Conservation (phyloP, 2,113 vertebrate species). For the Lichenostomus cassidix region DNA sequence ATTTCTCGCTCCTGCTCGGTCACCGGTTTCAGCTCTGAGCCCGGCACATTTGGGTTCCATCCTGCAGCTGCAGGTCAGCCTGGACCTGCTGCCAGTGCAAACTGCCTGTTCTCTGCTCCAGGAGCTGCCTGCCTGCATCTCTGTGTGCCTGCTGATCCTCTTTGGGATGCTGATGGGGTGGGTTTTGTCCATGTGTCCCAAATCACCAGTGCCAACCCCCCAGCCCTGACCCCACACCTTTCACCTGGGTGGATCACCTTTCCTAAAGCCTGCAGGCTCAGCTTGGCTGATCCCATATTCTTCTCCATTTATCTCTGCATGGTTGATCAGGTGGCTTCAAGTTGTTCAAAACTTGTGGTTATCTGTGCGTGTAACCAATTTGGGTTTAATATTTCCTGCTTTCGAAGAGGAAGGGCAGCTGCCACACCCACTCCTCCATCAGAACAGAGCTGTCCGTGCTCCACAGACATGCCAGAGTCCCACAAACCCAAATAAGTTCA, state of each 20-base stretch:
- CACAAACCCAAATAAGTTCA: neutral
- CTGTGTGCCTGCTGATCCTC: rapidly evolving
- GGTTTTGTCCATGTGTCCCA: rapidly evolving
- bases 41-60: rapidly evolving
- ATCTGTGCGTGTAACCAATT: neutral
- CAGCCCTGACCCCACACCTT: neutral
- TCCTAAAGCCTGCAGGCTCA: neutral
- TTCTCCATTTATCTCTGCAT: rapidly evolving
- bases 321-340: neutral
- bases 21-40: rapidly evolving
- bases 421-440: neutral
- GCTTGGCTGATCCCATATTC: neutral
- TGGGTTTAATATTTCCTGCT: neutral
- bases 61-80: neutral
- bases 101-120: neutral
- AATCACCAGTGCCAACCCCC: too few relatives aligned
- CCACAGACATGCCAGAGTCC: rapidly evolving
- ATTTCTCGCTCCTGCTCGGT: neutral
- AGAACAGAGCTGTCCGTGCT: rapidly evolving
- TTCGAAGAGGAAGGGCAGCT: neutral
- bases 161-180: neutral
- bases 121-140: neutral
- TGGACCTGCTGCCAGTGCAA: neutral
- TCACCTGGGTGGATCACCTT: rapidly evolving
- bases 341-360: neutral